Conservation (phyloP, 1,140 invertebrate genomes). For the Xylocopa sonorina region DNA sequence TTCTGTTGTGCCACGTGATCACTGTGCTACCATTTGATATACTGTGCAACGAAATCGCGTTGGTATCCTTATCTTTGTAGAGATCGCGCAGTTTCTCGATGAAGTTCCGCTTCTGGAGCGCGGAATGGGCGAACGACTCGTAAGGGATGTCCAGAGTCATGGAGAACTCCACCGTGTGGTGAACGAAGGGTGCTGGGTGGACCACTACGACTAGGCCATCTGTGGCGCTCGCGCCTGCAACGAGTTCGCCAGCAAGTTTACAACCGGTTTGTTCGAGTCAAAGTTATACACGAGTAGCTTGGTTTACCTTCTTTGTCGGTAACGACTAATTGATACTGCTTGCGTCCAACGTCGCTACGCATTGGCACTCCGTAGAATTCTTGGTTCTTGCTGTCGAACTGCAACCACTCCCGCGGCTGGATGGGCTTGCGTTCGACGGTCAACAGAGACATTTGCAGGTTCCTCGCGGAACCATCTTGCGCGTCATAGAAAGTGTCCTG, state of each 20-base stretch:
- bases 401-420: conserved; percentile 90
- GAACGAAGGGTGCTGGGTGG: conserved; percentile 81
- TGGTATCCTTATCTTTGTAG: conserved; percentile 89
- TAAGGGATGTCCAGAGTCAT: conserved; percentile 90
- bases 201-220: conserved; percentile 92
- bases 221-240: conserved; percentile 83
- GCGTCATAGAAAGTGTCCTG: conserved; percentile 95
- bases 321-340: conserved; percentile 89
- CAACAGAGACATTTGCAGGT: conserved; percentile 88
- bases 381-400: conserved; percentile 93
- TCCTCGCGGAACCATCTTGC: conserved; percentile 89
- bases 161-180: conserved; percentile 88
- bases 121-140: conserved; percentile 87
- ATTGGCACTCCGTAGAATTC: conserved; percentile 94
- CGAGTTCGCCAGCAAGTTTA: no score
- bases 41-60: conserved; percentile 86
- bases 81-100: conserved; percentile 88
- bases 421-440: conserved; percentile 87
- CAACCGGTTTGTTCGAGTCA: no score
- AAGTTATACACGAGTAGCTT: no score
- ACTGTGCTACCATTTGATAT: conserved; percentile 84
- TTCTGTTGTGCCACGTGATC: conserved; percentile 91
- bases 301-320: conserved; percentile 76
- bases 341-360: conserved; percentile 85
- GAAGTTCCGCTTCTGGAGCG: conserved; percentile 88